A percentile compares a stretch with the other conserved stretches of the same genome.
phyloP scores from a whole-genome alignment of 1,140 invertebrate genomes.

The Homarus americanus region DNA sequence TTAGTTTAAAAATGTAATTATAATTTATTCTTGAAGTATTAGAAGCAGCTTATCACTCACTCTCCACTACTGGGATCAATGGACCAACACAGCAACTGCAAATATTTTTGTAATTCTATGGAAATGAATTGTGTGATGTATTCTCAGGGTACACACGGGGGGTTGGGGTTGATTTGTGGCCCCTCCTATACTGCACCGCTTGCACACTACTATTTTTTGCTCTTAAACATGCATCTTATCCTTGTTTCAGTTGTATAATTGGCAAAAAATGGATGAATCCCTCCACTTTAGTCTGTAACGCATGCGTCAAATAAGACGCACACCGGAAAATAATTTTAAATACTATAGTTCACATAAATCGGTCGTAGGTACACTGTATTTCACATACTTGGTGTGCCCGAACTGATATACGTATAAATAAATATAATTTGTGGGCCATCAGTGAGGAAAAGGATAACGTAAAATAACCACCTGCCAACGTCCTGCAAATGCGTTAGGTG shows the following conservation, averaged over 20 bases:
- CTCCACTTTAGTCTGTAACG: constrained; percentile 46
- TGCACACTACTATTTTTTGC: neutral
- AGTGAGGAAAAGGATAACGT: too few species aligned
- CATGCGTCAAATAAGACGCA: constrained; percentile 29
- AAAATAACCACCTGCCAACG: too few species aligned
- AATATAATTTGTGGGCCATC: too few species aligned
- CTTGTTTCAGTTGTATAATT: constrained; percentile 1
- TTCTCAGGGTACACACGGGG: neutral
- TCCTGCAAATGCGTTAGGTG: too few species aligned
- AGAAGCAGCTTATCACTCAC: neutral
- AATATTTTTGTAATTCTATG: constrained; percentile 40
- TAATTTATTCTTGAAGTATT: too few species aligned
- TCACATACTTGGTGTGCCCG: too few species aligned
- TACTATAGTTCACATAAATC: too few species aligned
- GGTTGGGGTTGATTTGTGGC: neutral
- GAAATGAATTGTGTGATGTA: neutral
- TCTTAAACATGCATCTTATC: neutral
- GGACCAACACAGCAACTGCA: constrained; percentile 19
- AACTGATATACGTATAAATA: too few species aligned
- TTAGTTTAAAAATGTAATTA: too few species aligned
- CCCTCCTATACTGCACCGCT: neutral
- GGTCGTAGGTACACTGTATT: too few species aligned
- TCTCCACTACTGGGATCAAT: neutral
- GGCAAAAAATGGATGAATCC: constrained; percentile 32
- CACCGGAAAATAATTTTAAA: neutral